Evolutionary conservation across 2,797 vertebrate genomes (phyloP).

Genomic region (Aselliscus stoliczkanus): DNA sequence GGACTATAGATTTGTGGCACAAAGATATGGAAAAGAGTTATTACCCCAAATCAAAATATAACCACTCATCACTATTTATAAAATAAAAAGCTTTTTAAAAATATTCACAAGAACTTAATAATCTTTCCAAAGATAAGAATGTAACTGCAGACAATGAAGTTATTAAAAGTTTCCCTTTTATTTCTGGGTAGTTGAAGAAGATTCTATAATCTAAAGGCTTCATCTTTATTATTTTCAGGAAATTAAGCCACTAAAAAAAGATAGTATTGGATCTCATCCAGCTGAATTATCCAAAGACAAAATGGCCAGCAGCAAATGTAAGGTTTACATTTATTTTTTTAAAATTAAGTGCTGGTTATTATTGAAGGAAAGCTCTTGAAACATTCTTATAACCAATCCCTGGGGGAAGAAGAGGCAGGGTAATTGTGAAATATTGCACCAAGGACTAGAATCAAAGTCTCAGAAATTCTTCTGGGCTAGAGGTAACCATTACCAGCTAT

Average conservation of each 20-base stretch:
- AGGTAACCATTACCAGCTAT: not conserved
- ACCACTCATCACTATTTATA: not conserved
- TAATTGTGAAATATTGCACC: constrained; percentile 14
- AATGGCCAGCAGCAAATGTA: not conserved
- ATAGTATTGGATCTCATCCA: constrained; percentile 5
- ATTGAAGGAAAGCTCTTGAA: constrained; percentile 17
- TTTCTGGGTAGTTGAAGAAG: constrained; percentile 42
- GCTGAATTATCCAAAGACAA: constrained; percentile 32
- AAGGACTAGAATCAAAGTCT: constrained; percentile 18
- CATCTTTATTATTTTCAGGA: constrained; percentile 53
- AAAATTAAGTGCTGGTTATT: constrained; percentile 29
- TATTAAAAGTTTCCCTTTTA: constrained; percentile 32
- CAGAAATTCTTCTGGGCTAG: not conserved
- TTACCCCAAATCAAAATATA: constrained; percentile 2
- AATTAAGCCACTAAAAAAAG: constrained; percentile 44
- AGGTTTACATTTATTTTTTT: constrained; percentile 33
- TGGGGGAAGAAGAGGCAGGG: not conserved
- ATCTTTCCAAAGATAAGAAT: constrained; percentile 11
- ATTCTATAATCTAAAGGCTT: constrained; percentile 33
- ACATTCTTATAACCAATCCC: constrained; percentile 20
- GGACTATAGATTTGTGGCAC: not conserved
- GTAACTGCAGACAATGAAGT: constrained; percentile 42
- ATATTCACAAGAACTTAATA: not conserved
- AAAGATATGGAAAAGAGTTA: not conserved
- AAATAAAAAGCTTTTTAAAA: constrained; percentile 43